Evolutionary conservation across 2,888 invertebrate species (phyloP), one percentile per base, ranked within the genome.

Genomic region (Drosophila bunnanda): DNA sequence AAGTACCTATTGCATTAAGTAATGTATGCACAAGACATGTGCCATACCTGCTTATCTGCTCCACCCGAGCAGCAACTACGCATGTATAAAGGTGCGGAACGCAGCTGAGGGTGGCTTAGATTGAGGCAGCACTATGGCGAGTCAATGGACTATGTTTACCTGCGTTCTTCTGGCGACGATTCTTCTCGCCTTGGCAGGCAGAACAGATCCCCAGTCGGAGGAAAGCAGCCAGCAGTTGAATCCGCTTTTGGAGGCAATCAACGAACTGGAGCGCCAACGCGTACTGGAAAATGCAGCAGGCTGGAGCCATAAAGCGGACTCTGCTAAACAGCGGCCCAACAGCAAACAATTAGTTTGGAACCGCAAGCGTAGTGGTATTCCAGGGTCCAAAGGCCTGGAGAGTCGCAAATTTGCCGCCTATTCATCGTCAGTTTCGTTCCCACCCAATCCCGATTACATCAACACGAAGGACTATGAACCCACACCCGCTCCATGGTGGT

Each of bases 301-400:
- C n/a, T 12, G 8, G 17, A 28, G 3, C 10, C 39, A 54, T 8
- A 43, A 10, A 2, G 10, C 12, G 2, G 30, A 30, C 12, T 9
- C 12, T 9, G 15, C n/a, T 7, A 15, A 43, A 7, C 75, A 56
- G 71, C 62, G 83, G 0, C 34, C 53, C n/a, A 82, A 82, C 9
- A 82, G 83, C 70, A 82, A 82, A 28, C 68, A 78, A 13, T 25
- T 80, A 17, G 55, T 39, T 6, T 83, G 88, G 83, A 74, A 75
- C 4, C 41, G 60, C 8, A 86, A 73, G 13, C 32, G 20, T 5
- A 77, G 65, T 39, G 71, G 30, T 28, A n/a, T 38, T 4, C 61
- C 76, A 4, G 50, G 59, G 9, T 56, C 53, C 3, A 64, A 60
- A 12, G n/a, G 12, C 7, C 4, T 5, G 1, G 34, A 32, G 10